Conservation (phyloP, 2,888 invertebrate genomes). For the Escarpia spicata region DNA sequence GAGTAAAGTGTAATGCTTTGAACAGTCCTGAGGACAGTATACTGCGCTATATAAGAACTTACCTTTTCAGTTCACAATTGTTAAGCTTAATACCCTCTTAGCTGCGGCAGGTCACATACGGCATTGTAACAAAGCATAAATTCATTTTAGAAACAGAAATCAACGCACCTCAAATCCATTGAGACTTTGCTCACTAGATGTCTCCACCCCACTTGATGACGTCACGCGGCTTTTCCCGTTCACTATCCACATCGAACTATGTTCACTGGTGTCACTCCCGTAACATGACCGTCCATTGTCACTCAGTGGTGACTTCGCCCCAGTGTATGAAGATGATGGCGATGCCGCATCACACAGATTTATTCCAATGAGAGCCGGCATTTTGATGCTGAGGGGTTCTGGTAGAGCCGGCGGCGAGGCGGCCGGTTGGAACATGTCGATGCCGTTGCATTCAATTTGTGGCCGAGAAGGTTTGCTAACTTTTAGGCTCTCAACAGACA, state of each 20-base stretch:
- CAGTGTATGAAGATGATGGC: not conserved
- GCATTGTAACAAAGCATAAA: not conserved
- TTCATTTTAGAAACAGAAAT: slow-evolving; percentile 37
- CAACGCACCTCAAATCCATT: slow-evolving; percentile 37
- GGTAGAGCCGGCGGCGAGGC: not conserved
- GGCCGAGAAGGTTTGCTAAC: not conserved
- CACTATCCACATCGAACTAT: not conserved
- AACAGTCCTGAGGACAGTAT: too few relatives aligned
- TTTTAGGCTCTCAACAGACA: not conserved
- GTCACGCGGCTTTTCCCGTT: not conserved
- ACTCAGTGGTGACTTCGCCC: not conserved
- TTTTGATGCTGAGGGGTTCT: slow-evolving; percentile 2
- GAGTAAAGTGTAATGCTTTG: too few relatives aligned
- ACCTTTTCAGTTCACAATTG: too few relatives aligned
- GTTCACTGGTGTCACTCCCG: not conserved
- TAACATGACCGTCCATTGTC: not conserved
- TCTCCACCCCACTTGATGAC: slow-evolving; percentile 48
- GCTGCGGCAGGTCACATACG: too few relatives aligned
- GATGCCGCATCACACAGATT: not conserved
- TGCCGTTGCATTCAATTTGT: not conserved
- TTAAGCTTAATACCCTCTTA: not conserved
- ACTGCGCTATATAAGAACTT: too few relatives aligned
- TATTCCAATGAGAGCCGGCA: not conserved
- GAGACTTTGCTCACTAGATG: slow-evolving; percentile 50
- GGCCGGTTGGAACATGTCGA: not conserved